Percentiles rank a stretch among this genome's conserved stretches.
phyloP scores from a whole-genome alignment of 92 coral and sea anemone species.

The Heliopora coerulea region DNA sequence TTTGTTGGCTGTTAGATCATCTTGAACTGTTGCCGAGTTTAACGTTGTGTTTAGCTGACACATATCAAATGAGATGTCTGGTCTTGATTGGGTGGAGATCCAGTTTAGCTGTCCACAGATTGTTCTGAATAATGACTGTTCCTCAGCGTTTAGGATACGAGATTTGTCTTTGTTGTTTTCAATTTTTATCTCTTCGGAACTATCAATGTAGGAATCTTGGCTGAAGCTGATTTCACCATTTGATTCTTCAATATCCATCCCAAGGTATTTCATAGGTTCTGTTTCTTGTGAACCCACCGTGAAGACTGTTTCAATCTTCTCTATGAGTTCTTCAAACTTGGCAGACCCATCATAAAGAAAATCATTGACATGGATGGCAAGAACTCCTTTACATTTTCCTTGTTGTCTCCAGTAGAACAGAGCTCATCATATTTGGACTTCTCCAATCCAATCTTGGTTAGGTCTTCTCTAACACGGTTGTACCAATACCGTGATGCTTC shows the following conservation, averaged over 20 bases:
- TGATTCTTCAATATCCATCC: neutral
- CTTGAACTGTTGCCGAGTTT: constrained; percentile 10
- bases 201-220: neutral
- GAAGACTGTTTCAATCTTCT: neutral
- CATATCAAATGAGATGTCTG: constrained; percentile 5
- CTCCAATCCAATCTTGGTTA: neutral
- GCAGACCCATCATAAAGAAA: constrained; percentile 12
- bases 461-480: neutral
- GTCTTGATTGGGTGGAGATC: neutral
- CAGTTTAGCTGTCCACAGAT: constrained; percentile 6
- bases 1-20: neutral
- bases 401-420: neutral
- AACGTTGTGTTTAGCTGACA: constrained; percentile 5
- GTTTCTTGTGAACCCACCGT: neutral
- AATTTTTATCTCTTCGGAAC: too few relatives aligned
- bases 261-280: neutral
- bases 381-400: neutral
- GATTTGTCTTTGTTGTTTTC: neutral
- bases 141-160: neutral
- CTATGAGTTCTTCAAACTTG: neutral
- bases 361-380: constrained; percentile 13
- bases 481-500: constrained; percentile 20
- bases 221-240: neutral
- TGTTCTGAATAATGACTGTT: constrained; percentile 5
- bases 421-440: too few relatives aligned